These are phyloP conservation scores for Panthera uncia DNA, from an alignment of 2,113 vertebrate genomes.

Conservation along the genomic window DNA sequence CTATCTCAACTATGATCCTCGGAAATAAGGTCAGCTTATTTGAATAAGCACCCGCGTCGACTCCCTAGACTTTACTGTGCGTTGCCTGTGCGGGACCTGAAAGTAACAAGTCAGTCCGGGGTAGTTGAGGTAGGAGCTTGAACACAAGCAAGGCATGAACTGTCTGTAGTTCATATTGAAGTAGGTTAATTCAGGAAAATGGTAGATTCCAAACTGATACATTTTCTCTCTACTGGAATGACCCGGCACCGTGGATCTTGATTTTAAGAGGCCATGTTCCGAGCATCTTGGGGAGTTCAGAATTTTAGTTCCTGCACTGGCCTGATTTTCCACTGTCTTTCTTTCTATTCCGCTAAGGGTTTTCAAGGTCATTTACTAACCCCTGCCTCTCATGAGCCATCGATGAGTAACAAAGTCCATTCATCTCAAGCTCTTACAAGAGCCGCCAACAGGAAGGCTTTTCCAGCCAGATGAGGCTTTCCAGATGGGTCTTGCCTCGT, in stretches of 20 bases:
- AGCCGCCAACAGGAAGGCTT: not conserved
- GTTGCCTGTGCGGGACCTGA: not conserved
- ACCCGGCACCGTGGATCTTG: not conserved
- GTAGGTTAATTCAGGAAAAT: not conserved
- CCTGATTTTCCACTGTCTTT: not conserved
- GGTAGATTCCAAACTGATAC: not conserved
- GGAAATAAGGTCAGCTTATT: not conserved
- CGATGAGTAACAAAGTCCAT: not conserved
- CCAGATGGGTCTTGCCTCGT: not conserved
- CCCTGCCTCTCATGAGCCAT: not conserved
- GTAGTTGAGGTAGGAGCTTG: not conserved
- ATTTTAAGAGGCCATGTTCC: not conserved
- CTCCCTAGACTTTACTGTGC: not conserved
- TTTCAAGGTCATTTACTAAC: not conserved
- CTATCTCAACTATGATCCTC: not conserved
- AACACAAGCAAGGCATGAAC: not conserved
- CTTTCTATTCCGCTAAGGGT: not conserved
- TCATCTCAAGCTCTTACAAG: not conserved
- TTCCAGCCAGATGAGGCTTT: not conserved
- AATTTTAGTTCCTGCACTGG: not conserved
- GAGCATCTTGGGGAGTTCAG: not conserved
- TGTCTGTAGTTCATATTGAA: not conserved
- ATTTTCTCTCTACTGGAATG: not conserved
- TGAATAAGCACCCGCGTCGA: not conserved
- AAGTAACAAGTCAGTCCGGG: not conserved